Base-by-base conservation (phyloP, 1,140 invertebrate genomes). In the Papilio xuthus region DNA sequence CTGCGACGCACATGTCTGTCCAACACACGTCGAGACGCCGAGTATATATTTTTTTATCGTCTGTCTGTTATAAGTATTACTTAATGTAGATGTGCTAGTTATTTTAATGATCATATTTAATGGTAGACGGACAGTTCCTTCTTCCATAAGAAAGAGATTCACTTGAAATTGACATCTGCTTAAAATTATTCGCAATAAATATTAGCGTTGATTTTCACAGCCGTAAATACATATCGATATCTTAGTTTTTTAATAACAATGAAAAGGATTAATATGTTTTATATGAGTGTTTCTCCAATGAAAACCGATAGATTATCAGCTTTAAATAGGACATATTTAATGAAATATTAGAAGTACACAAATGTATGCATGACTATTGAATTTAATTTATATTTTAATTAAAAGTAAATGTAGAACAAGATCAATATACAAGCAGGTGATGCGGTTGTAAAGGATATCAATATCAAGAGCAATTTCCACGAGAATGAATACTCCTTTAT, bases 1-100 rank as follows among this genome's bases (percentile, higher is more conserved):
- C 89, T 90, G 85, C 84, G 88, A 78, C 85, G 86, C 92, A 93
- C 92, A 93, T 93, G 92, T 93, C 92, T 91, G 90, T 79, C 86
- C 85, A 90, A 91, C 88, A 92, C 85, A 81, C 84, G 86, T 32
- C 60, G 60, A 82, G 86, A 85, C 85, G 85, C 85, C 83, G 84
- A 81, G 78, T 86, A 87, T 88, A 85, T 85, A 77, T 80, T 90
- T 91, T 90, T 90, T 91, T 86, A 80, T 83, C 74, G 81, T 86
- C 85, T 90, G 83, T 78, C 72, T 78, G 26, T 75, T 80, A 26
- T 47, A 74, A n/a, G 53, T 44, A 37, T 28, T 73, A 71, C 44
- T 78, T 80, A 37, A 26, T 78, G 69, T 42, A 78, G 32, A 78
- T 79, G 78, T 81, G 78, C 47, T 41, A 77, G 78, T 81, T 71